Conservation (phyloP, 2,797 vertebrate genomes). For the Enteromius radiatus region DNA sequence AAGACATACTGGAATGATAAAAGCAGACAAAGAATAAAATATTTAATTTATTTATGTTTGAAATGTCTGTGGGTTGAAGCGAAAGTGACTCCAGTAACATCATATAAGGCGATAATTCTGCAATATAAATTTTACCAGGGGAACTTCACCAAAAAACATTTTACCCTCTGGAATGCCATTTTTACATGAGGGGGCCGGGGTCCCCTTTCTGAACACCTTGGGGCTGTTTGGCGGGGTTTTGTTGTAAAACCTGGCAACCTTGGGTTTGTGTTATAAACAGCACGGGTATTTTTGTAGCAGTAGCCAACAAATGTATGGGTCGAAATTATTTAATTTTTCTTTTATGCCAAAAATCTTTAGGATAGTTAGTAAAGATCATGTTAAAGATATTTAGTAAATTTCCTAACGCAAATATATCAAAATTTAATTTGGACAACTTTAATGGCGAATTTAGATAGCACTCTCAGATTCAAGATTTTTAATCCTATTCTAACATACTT, state of each 20-base stretch:
- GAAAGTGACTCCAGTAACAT: not conserved
- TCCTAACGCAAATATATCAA: too few species aligned
- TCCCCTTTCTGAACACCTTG: too few species aligned
- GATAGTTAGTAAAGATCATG: not conserved
- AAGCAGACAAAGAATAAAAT: not conserved
- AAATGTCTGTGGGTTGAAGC: too few species aligned
- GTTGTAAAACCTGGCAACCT: not conserved
- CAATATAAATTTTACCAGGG: too few species aligned
- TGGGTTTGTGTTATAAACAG: not conserved
- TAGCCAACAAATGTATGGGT: not conserved
- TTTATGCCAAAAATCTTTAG: not conserved
- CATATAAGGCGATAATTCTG: too few species aligned
- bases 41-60: not conserved
- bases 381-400: not conserved
- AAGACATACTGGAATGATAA: not conserved
- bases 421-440: not conserved
- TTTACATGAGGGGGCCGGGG: too few species aligned
- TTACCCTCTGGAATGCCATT: too few species aligned
- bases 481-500: not conserved
- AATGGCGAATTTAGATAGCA: not conserved
- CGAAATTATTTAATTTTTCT: not conserved
- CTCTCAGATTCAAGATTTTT: not conserved
- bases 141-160: too few species aligned
- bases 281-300: too few species aligned
- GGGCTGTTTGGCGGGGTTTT: not conserved